A percentile compares a stretch with the other conserved stretches of the same genome.
Conservation (phyloP, 2,113 vertebrate genomes). For the Grammomys dolichurus region DNA sequence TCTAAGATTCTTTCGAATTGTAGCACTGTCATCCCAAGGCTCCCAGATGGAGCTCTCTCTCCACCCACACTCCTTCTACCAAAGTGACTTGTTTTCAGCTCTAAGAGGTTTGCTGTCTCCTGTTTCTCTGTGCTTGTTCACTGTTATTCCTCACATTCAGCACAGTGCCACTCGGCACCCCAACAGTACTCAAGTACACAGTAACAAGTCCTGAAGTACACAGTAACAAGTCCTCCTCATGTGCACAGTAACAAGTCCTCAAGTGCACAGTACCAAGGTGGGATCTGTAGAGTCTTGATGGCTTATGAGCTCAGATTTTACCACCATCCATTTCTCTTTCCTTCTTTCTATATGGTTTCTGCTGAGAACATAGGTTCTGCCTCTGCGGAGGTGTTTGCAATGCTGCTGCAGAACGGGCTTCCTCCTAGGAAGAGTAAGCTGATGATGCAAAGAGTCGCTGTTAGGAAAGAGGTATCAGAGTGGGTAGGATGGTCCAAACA, state of each 20-base stretch:
- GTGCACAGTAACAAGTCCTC: too few relatives aligned
- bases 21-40: not conserved
- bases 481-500: not conserved
- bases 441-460: not conserved
- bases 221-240: too few relatives aligned
- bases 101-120: not conserved
- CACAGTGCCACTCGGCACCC: not conserved
- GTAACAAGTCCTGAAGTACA: not conserved
- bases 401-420: not conserved
- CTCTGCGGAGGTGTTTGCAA: not conserved
- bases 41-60: not conserved
- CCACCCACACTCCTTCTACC: not conserved
- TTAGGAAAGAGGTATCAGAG: not conserved
- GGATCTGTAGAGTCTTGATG: not conserved
- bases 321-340: not conserved
- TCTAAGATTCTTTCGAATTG: not conserved
- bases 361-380: not conserved
- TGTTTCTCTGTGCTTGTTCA: not conserved
- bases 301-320: not conserved
- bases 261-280: not conserved
- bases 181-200: too few relatives aligned
- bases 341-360: not conserved
- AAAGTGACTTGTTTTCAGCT: not conserved
- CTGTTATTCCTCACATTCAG: not conserved
- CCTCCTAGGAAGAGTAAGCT: not conserved